Base-by-base conservation (phyloP, 2,113 vertebrate genomes). In the Thamnophis sirtalis region DNA sequence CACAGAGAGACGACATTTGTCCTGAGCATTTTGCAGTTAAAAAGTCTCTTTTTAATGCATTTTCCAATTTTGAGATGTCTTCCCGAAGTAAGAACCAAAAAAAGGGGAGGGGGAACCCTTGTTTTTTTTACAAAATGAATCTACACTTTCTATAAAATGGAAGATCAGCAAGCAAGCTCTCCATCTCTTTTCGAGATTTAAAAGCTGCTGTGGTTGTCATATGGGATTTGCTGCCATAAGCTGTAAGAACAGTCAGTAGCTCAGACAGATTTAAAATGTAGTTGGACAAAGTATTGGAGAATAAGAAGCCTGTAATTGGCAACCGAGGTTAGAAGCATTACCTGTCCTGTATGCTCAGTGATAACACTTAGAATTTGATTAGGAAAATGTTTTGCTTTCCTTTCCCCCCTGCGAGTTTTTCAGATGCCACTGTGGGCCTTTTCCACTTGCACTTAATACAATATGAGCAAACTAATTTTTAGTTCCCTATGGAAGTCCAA, bases 141-240 rank as follows among this genome's bases (percentile, higher is more conserved):
- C 33, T 80, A 80, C 19, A 38, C 73, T 80, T 43, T 80, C 73
- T 80, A 80, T 43, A 80, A 80, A 80, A 80, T 80, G 73, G 28
- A 49, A 68, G 22, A 50, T 19, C 56, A n/a, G 49, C n/a, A 8
- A 21, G 28, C 88, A 60, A 48, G 24, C 49, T 51, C 85, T 86
- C 26, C 50, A 86, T 28, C 26, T 17, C 28, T 51, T 86, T 51
- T 53, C 8, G 3, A 54, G n/a, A 87, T 87, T 28, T 87, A 38
- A 87, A 87, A 87, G n/a, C 51, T 54, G 53, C 51, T 21, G 33
- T 38, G n/a, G 15, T 87, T 50, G 49, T 33, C 26, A 9, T 15
- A 50, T 89, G 26, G 50, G n/a, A 87, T 54, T 87, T 87, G 51
- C 86, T 54, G 51, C 86, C 38, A 89, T 60, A 89, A 60, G 55